Conservation (phyloP, 1,140 invertebrate genomes). For the Polypedilum vanderplanki region DNA sequence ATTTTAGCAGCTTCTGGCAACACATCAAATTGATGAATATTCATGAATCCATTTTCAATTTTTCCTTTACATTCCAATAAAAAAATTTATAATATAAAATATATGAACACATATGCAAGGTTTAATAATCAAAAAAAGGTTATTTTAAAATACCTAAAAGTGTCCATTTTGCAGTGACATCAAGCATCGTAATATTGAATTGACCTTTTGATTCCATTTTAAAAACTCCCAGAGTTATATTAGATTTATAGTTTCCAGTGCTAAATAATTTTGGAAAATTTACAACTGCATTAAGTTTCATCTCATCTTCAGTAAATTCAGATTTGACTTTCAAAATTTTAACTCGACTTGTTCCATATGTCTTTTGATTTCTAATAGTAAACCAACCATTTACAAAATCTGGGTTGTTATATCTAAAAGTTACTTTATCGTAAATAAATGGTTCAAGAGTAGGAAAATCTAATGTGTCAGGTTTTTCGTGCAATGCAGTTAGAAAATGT, state of each 20-base stretch:
- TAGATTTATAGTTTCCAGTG: constrained; percentile 37
- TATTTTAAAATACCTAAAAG: constrained; percentile 35
- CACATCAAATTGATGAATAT: constrained; percentile 37
- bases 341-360: constrained; percentile 37
- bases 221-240: constrained; percentile 40
- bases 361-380: constrained; percentile 36
- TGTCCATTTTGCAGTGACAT: constrained; percentile 36
- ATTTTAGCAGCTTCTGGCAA: constrained; percentile 40
- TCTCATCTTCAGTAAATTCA: constrained; percentile 34
- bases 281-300: neutral
- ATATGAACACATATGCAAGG: no score
- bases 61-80: constrained; percentile 39
- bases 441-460: constrained; percentile 41
- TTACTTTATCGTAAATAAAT: constrained; percentile 40
- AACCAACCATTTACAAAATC: constrained; percentile 40
- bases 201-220: constrained; percentile 39
- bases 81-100: no score
- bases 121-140: no score
- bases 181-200: constrained; percentile 41
- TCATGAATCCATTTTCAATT: constrained; percentile 39
- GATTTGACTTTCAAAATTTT: constrained; percentile 38
- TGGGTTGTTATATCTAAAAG: constrained; percentile 41
- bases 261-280: neutral
- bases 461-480: constrained; percentile 37
- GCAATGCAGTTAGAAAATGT: constrained; percentile 35